phyloP scores from a whole-genome alignment of 2,113 vertebrate genomes.

The Phoenicopterus ruber region DNA sequence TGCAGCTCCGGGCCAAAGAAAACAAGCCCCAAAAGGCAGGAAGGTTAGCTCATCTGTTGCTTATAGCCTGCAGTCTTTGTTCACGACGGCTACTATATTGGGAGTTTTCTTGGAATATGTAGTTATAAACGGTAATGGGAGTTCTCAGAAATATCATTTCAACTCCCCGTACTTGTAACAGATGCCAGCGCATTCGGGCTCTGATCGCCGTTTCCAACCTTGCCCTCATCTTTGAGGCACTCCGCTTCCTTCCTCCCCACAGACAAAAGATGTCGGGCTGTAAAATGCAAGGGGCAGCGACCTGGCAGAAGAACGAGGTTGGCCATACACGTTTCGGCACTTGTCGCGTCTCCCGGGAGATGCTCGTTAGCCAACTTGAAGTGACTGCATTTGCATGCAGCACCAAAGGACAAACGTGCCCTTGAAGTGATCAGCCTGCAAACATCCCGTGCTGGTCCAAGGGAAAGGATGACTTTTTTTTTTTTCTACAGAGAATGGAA shows the following conservation, averaged over 20 bases:
- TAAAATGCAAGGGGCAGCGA: neutral
- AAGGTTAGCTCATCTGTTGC: neutral
- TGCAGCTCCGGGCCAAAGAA: neutral
- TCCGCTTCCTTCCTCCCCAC: neutral
- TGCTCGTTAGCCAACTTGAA: neutral
- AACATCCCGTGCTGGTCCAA: neutral
- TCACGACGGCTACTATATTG: neutral
- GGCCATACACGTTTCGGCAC: neutral
- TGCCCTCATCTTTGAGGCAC: neutral
- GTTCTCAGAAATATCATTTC: conserved; percentile 37
- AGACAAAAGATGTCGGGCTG: neutral
- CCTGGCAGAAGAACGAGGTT: neutral
- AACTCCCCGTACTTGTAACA: neutral
- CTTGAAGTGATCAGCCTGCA: neutral
- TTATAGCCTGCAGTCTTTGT: neutral
- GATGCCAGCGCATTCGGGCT: neutral
- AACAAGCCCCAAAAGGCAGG: neutral
- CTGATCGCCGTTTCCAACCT: neutral
- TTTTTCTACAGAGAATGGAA: neutral
- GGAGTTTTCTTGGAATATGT: conserved; percentile 37
- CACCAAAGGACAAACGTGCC: neutral
- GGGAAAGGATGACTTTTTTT: neutral
- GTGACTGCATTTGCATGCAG: neutral
- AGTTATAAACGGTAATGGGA: neutral
- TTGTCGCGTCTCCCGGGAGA: neutral